phyloP scores from a whole-genome alignment of 2,113 vertebrate genomes.

The Raja brachyura region DNA sequence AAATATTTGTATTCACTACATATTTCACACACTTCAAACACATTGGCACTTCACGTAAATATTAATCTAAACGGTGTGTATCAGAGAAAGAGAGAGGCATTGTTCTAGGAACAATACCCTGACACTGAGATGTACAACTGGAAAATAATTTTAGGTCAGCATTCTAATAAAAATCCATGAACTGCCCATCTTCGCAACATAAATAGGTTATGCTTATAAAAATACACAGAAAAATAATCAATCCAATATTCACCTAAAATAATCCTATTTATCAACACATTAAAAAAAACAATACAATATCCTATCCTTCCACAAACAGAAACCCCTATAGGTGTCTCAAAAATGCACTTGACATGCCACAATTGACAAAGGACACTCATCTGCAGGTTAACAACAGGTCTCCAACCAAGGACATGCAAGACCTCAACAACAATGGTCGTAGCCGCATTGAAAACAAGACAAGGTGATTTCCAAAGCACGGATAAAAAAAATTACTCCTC shows the following conservation, averaged over 20 bases:
- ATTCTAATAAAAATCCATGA: neutral
- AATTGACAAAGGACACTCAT: too few species aligned
- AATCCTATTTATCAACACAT: neutral
- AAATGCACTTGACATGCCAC: too few species aligned
- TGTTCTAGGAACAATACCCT: neutral
- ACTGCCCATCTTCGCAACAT: neutral
- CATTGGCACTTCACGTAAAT: neutral
- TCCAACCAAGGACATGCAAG: too few species aligned
- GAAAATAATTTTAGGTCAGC: neutral
- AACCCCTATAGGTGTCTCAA: too few species aligned
- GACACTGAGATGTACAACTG: neutral
- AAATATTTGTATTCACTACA: neutral
- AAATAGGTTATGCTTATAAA: neutral
- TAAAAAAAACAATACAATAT: neutral
- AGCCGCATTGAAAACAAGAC: too few species aligned
- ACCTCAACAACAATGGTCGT: too few species aligned
- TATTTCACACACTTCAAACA: neutral
- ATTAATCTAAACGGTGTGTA: neutral
- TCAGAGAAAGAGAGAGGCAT: neutral
- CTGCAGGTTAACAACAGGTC: too few species aligned
- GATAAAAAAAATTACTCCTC: too few species aligned
- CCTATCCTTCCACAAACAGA: neutral
- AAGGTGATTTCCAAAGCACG: too few species aligned
- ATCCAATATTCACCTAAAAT: neutral
- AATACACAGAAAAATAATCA: neutral